Evolutionary conservation across 1,140 invertebrate genomes (phyloP).

Genomic region (Dendroctonus ponderosae): DNA sequence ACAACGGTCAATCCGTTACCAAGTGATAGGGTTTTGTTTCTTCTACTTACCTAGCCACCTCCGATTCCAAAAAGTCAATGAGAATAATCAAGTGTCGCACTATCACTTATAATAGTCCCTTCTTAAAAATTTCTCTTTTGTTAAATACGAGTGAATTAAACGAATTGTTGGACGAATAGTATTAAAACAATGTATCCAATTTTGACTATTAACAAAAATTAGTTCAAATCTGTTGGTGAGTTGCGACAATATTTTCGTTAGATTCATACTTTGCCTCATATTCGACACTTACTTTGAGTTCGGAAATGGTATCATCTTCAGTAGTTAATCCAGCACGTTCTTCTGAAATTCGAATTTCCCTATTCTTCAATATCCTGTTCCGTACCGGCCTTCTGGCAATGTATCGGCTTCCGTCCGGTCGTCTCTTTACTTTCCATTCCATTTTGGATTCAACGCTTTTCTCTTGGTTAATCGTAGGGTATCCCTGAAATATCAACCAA

Average conservation of each 20-base stretch:
- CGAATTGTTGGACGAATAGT: no score
- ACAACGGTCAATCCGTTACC: no score
- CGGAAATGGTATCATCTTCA: conserved; percentile 79
- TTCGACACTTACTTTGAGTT: conserved; percentile 62
- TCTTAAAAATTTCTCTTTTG: no score
- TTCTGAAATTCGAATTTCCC: conserved; percentile 67
- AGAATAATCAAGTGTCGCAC: no score
- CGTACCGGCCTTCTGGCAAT: conserved; percentile 72
- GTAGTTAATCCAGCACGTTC: conserved; percentile 74
- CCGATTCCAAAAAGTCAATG: no score
- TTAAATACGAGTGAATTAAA: no score
- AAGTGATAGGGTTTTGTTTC: no score
- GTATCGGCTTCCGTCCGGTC: conserved; percentile 76
- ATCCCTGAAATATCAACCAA: conserved; percentile 30
- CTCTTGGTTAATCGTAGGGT: conserved; percentile 40
- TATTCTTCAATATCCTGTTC: conserved; percentile 67
- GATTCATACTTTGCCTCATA: background rate
- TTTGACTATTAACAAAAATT: no score
- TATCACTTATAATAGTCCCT: no score
- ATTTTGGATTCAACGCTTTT: conserved; percentile 55
- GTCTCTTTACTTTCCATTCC: conserved; percentile 79
- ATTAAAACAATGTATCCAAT: no score
- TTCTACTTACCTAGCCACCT: no score
- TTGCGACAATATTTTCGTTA: background rate
- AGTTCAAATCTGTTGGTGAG: background rate